Evolutionary conservation across 2,888 invertebrate genomes (phyloP), one percentile per base, ranked within the genome.

Genomic region (Epicampocera succincta): DNA sequence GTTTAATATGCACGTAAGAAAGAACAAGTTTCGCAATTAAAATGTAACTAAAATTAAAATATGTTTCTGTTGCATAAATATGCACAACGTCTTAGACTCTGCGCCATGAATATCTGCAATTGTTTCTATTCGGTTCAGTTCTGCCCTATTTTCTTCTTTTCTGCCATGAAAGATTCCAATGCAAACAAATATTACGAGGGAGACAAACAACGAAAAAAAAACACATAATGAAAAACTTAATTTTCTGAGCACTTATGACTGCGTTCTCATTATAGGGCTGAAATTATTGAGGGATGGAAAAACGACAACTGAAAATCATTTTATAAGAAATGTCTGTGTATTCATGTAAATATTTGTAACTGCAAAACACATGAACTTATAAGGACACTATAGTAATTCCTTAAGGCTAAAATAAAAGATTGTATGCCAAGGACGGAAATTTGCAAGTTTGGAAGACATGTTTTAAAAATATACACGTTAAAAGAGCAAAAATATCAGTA

Each of bases 21-120:
- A 58, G 15, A 38, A 75, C 52, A 71, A 71, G 71, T 75, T 71
- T 75, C 66, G 80, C 75, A 75, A 80, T 80, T 75, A 80, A 80
- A 75, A 60, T 80, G 60, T 54, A 75, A 65, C 69, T 75, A 40
- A 75, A 75, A 75, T 80, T 65, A 80, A 80, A 80, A 71, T 65
- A 50, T 69, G 15, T 69, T 74, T 75, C 46, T 58, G 38, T 42
- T 21, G 33, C 40, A 66, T 42, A 42, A 68, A 46, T 6, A 65
- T 48, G 38, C n/a, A 65, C 56, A 74, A 56, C 13, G 21, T 46
- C 56, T 73, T 25, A 56, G 65, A 38, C 63, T 56, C 11, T n/a
- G 58, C 66, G 1, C 56, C 13, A 56, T 19, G 25, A 58, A 50
- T 46, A 48, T 38, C n/a, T n/a, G n/a, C 48, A 63, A 69, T 68